Base-by-base conservation (phyloP, 2,888 invertebrate species). In the Diaprepes abbreviatus region DNA sequence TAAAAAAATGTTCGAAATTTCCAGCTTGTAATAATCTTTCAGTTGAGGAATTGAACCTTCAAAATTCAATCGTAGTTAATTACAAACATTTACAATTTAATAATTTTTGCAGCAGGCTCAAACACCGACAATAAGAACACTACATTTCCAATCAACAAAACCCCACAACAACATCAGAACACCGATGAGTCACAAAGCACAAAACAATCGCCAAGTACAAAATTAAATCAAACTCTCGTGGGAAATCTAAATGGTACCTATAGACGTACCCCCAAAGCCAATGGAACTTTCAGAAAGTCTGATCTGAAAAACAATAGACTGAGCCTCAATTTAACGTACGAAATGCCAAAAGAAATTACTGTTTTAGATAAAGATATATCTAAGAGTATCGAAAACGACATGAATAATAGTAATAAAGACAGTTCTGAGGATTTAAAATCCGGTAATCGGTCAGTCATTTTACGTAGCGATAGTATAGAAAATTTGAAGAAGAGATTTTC, bases 231-330 rank as follows among this genome's bases (percentile, higher is more conserved):
- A 45, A 17, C 19, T 7, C 17, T 17, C 1, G 1, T 10, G 9
- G 38, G 38, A 6, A 66, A 58, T 28, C 35, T 52, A 9, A 70
- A 70, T 36, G 72, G 72, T 3, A 72, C 72, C 16, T 72, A 72
- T 43, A 31, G 72, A 28, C 57, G 66, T n/a, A 50, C 75, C n/a
- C 74, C 77, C 21, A 74, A 77, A 59, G 14, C 59, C 16, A 73
- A 72, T 60, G 65, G 60, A 31, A 79, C 78, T 17, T 79, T 78
- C 35, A 73, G 74, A 57, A 78, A 75, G 59, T 71, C 75, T 43
- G 77, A 78, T 48, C 35, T 73, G 24, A 73, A 66, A 45, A 74
- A 73, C 43, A 63, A 64, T 40, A 67, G 68, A 33, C 40, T 71
- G 21, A 64, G 73, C 33, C 14, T 77, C 17, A 75, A 77, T 58